These are phyloP conservation scores for Arrhopalites spinosus DNA, from an alignment of 2,888 invertebrate genomes.

Conservation along the genomic window DNA sequence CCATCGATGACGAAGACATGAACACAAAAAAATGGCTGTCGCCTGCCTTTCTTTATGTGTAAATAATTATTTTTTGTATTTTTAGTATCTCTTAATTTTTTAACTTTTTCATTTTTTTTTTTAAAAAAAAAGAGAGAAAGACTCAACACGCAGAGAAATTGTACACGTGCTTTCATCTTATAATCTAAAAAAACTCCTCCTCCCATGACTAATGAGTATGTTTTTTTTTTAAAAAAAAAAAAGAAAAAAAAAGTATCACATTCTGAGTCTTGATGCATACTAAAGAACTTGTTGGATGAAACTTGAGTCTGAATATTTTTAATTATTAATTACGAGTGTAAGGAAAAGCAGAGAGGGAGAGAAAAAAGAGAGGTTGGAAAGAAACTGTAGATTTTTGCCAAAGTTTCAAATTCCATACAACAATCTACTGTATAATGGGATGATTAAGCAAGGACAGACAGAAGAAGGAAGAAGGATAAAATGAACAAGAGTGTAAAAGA, in stretches of 20 bases:
- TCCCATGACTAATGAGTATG: neutral
- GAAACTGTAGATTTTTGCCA: slow-evolving; percentile 30
- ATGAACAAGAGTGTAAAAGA: neutral
- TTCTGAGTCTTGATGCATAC: neutral
- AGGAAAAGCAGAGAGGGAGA: neutral
- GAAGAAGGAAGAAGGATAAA: neutral
- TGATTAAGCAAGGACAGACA: slow-evolving; percentile 11
- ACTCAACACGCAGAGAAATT: too few relatives aligned
- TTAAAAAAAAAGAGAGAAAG: too few relatives aligned
- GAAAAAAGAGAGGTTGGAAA: neutral
- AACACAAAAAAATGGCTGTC: too few relatives aligned
- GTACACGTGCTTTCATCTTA: neutral
- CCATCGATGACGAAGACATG: too few relatives aligned
- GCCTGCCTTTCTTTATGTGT: too few relatives aligned
- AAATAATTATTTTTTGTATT: too few relatives aligned
- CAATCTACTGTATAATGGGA: slow-evolving; percentile 18
- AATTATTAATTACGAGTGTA: slow-evolving; percentile 32
- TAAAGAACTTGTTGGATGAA: neutral
- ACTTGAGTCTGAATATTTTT: slow-evolving; percentile 32
- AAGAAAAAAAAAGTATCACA: slow-evolving; percentile 10
- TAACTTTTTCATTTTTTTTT: too few relatives aligned
- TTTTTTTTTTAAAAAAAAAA: too few relatives aligned
- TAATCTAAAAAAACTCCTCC: too few relatives aligned
- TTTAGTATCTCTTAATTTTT: too few relatives aligned
- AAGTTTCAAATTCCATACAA: slow-evolving; percentile 29